Evolutionary conservation across 2,797 vertebrate species (phyloP).

Genomic region (Sylvilagus floridanus): DNA sequence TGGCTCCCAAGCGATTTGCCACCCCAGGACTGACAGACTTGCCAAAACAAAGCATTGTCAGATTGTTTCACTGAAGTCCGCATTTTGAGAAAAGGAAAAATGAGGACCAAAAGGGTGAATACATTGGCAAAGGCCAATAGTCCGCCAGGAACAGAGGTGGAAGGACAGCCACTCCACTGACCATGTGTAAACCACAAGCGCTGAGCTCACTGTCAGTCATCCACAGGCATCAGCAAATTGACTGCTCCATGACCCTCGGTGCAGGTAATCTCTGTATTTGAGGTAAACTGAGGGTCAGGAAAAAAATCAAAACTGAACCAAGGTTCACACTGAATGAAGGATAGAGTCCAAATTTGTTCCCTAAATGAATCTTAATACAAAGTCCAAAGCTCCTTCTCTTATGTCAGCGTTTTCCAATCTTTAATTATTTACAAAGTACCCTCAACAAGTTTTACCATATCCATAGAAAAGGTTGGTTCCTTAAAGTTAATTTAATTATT

Average conservation of each 20-base stretch:
- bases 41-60: not conserved
- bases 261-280: not conserved
- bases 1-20: not conserved
- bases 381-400: not conserved
- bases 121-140: not conserved
- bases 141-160: not conserved
- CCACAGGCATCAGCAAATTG: not conserved
- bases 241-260: not conserved
- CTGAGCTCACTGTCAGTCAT: not conserved
- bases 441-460: conserved; percentile 1
- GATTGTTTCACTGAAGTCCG: not conserved
- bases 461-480: not conserved
- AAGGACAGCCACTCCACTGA: not conserved
- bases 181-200: not conserved
- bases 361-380: not conserved
- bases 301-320: not conserved
- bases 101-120: not conserved
- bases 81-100: not conserved
- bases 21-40: not conserved
- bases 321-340: not conserved
- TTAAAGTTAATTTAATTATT: not conserved
- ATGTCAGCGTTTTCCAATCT: not conserved
- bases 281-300: not conserved
- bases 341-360: not conserved
- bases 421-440: not conserved